A percentile compares a stretch with the other conserved stretches of the same genome.
These are phyloP conservation scores for Brachyptera putata DNA, from an alignment of 2,888 invertebrate genomes.

Conservation along the genomic window DNA sequence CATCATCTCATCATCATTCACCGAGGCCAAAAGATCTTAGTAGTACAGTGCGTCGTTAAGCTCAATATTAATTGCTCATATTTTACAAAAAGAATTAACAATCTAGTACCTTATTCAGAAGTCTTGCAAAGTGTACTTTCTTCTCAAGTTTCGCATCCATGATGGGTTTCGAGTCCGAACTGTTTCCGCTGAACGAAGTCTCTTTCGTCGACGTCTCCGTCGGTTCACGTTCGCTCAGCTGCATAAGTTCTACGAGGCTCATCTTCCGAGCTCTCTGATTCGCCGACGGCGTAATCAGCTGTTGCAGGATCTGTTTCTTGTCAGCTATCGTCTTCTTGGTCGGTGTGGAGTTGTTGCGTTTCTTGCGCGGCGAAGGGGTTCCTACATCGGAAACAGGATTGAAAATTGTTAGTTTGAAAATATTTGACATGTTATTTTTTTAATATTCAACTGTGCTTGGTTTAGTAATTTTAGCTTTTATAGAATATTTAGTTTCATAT, in stretches of 20 bases:
- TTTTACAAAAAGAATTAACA: too few relatives aligned
- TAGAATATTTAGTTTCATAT: too few relatives aligned
- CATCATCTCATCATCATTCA: too few relatives aligned
- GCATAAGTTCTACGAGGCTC: conserved; percentile 68
- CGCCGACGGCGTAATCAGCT: conserved; percentile 65
- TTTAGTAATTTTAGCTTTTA: too few relatives aligned
- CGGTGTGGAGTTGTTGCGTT: conserved; percentile 74
- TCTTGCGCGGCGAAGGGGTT: conserved; percentile 72
- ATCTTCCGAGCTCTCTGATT: conserved; percentile 60
- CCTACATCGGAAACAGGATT: conserved; percentile 48
- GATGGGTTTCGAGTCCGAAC: background rate
- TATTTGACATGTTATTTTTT: too few relatives aligned
- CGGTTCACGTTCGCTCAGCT: conserved; percentile 62
- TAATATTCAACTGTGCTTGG: too few relatives aligned
- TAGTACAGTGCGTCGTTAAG: too few relatives aligned
- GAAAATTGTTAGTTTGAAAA: too few relatives aligned
- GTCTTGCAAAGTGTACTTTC: conserved; percentile 71
- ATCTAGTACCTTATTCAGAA: conserved; percentile 58
- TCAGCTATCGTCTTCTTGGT: conserved; percentile 72
- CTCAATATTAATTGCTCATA: too few relatives aligned
- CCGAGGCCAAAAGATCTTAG: too few relatives aligned
- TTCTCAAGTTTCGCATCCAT: conserved; percentile 58
- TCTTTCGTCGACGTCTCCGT: conserved; percentile 44
- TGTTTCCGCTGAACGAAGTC: background rate
- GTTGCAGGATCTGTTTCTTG: conserved; percentile 74